Evolutionary conservation across 2,888 invertebrate species (phyloP).

Genomic region (Drosophila quinaria): DNA sequence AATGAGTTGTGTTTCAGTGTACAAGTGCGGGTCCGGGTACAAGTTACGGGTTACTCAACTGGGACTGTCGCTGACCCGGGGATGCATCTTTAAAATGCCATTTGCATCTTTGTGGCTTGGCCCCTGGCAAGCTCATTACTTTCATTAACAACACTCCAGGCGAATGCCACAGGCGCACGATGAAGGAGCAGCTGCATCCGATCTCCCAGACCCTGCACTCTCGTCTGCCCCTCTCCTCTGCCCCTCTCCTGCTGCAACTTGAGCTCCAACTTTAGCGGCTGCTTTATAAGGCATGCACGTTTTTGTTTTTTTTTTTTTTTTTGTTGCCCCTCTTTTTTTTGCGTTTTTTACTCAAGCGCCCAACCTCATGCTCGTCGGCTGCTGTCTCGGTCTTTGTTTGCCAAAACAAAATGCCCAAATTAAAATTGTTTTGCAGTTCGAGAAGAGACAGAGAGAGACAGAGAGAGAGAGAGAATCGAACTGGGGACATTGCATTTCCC

Average conservation of each 20-base stretch:
- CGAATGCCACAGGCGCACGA: slow-evolving; percentile 66
- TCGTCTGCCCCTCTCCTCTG: slow-evolving; percentile 12
- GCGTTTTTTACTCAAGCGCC: slow-evolving; percentile 26
- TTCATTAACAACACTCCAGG: slow-evolving; percentile 80
- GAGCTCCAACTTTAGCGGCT: slow-evolving; percentile 32
- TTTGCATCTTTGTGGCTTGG: slow-evolving; percentile 83
- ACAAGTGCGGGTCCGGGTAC: slow-evolving; percentile 2
- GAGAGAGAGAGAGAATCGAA: slow-evolving; percentile 11
- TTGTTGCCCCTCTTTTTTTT: slow-evolving; percentile 24
- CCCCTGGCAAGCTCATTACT: slow-evolving; percentile 76
- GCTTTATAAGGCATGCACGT: slow-evolving; percentile 78
- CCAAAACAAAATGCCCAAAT: slow-evolving; percentile 82
- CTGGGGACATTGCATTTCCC: no score
- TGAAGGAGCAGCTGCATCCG: slow-evolving; percentile 61
- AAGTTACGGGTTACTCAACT: slow-evolving; percentile 5
- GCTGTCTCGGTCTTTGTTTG: slow-evolving; percentile 59
- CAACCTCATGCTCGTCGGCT: slow-evolving; percentile 32
- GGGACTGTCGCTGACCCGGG: slow-evolving; percentile 61
- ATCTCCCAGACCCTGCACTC: slow-evolving; percentile 1
- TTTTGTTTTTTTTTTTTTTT: slow-evolving; percentile 51
- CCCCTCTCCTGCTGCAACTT: slow-evolving; percentile 15
- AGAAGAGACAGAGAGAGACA: slow-evolving; percentile 24
- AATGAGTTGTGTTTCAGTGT: no score
- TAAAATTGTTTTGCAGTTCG: slow-evolving; percentile 75
- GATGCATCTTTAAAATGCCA: slow-evolving; percentile 85